Conservation (phyloP, 2,888 invertebrate species). For the Molanna angustata region DNA sequence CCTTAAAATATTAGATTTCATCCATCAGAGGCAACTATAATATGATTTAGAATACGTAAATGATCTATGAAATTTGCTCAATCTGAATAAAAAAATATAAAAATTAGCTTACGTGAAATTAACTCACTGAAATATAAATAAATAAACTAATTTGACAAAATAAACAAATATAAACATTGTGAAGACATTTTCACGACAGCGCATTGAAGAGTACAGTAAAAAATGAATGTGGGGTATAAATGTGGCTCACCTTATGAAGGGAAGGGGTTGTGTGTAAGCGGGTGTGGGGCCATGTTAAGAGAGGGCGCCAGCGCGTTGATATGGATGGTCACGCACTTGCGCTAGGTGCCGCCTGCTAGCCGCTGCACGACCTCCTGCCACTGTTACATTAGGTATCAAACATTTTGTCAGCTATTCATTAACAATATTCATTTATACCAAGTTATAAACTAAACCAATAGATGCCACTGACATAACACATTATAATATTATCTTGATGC, state of each 20-base stretch:
- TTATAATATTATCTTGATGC: no score
- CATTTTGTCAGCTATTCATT: neutral
- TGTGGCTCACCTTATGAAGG: constrained; percentile 15
- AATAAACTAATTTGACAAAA: neutral
- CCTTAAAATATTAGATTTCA: no score
- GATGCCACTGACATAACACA: no score
- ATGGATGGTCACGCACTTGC: constrained; percentile 94
- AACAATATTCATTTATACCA: neutral
- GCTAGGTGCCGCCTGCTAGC: constrained; percentile 79
- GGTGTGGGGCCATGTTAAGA: constrained; percentile 56
- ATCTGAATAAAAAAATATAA: no score
- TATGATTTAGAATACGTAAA: no score
- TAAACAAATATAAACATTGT: neutral
- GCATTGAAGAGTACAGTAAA: no score
- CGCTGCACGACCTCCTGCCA: constrained; percentile 80
- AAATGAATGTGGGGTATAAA: neutral
- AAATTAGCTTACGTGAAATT: no score
- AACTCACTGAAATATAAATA: no score
- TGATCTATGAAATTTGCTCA: no score
- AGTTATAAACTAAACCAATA: neutral
- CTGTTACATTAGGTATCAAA: constrained; percentile 48
- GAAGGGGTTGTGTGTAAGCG: constrained; percentile 40
- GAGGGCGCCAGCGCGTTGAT: constrained; percentile 94
- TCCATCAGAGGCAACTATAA: no score
- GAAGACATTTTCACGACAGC: neutral